Base-by-base conservation (phyloP, 2,888 invertebrate genomes). In the Limnephilus marmoratus region DNA sequence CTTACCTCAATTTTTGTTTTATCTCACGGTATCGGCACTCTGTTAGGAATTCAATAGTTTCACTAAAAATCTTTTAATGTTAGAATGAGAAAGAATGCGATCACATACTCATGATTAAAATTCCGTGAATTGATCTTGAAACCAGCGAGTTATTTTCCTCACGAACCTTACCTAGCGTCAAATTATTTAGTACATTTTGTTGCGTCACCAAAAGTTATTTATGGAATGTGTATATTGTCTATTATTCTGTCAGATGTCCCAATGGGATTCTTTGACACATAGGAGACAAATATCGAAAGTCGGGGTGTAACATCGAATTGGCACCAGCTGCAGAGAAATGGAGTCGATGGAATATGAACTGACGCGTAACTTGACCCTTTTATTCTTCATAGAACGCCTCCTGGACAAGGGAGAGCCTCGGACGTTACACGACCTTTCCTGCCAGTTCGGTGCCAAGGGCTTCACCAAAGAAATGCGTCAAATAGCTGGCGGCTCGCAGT, bases 391-490 rank as follows among this genome's bases (percentile, higher is more conserved):
- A 95, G 99, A 99, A 96, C 98, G 99, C 95, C 97, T 99, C 94
- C 97, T 99, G 97, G 99, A 99, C 96, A 99, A 99, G 96, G 98
- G 98, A 94, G 98, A 98, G 95, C 98, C 99, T 94, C 97, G 99
- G 95, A 99, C 99, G 94, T 97, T 99, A 94, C 99, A 99, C 96
- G 99, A 99, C 96, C 97, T 99, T 94, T 99, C 99, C 95, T 99
- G 99, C 96, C 99, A 99, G 96, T 99, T 99, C 96, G 99, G 99
- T 94, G 99, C 99, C 94, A 99, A 99, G 96, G 99, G 99, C 94
- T 99, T 99, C 96, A 99, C 99, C 41, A 98, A 99, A 96, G 99
- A 99, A 96, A 99, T 99, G 99, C 97, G 99, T 94, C 99, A 99
- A 96, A 98, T 98, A 94, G 98, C 98, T 94, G 98, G 99, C 94